Conservation (phyloP, 2,888 invertebrate species). For the Anarsia innoxiella region DNA sequence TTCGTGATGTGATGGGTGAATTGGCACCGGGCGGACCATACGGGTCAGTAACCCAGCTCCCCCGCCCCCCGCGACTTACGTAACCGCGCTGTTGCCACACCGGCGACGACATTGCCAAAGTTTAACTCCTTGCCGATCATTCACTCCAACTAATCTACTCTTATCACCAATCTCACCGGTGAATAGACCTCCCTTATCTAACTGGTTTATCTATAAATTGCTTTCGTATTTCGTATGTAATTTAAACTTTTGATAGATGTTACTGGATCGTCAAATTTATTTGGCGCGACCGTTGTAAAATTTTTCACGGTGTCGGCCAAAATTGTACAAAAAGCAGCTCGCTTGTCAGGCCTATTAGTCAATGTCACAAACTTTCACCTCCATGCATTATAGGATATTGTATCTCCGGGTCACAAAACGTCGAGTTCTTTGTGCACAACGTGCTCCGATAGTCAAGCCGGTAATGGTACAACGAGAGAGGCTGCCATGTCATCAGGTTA, state of each 20-base stretch:
- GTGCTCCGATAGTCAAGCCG: neutral
- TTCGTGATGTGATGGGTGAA: conserved; percentile 67
- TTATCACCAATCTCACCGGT: conserved; percentile 24
- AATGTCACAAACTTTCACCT: conserved; percentile 64
- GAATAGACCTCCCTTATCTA: conserved; percentile 11
- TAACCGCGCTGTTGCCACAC: conserved; percentile 63
- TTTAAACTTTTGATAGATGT: conserved; percentile 13
- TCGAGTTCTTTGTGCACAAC: conserved; percentile 10
- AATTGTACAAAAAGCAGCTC: conserved; percentile 30
- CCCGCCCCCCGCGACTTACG: conserved; percentile 45
- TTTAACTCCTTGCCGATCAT: conserved; percentile 44
- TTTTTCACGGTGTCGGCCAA: conserved; percentile 20
- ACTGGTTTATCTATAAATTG: conserved; percentile 17
- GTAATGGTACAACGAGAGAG: conserved; percentile 23
- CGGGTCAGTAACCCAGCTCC: conserved; percentile 61
- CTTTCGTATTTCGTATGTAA: conserved; percentile 17
- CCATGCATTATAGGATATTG: conserved; percentile 45
- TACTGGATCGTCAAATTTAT: conserved; percentile 12
- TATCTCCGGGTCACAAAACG: conserved; percentile 41
- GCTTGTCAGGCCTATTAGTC: conserved; percentile 50
- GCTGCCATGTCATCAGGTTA: conserved; percentile 35
- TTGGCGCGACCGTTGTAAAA: conserved; percentile 17
- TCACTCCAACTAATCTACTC: conserved; percentile 40
- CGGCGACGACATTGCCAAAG: conserved; percentile 59
- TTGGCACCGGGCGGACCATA: conserved; percentile 66